phyloP scores from a whole-genome alignment of 2,797 vertebrate species.

The Adelosebastes latens region DNA sequence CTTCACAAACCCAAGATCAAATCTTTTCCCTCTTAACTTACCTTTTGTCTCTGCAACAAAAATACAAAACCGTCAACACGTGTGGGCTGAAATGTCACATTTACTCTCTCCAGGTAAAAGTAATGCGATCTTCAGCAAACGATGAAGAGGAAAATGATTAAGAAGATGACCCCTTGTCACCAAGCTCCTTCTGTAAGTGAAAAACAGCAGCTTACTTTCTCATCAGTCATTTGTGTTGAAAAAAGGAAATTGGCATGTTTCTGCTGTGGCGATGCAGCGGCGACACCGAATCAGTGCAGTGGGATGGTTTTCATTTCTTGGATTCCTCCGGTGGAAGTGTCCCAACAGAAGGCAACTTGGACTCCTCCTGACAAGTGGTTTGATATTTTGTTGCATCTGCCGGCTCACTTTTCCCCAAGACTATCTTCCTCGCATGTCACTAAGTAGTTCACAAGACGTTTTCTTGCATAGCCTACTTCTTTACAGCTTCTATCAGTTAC shows the following conservation, averaged over 20 bases:
- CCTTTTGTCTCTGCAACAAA: conserved; percentile 40
- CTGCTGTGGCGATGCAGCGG: conserved; percentile 22
- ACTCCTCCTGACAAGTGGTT: conserved; percentile 62
- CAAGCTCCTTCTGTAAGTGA: conserved; percentile 9
- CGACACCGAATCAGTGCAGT: conserved; percentile 36
- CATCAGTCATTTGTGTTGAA: conserved; percentile 57
- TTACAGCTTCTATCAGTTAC: conserved; percentile 4
- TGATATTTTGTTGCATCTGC: conserved; percentile 48
- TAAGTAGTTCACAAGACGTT: conserved; percentile 61
- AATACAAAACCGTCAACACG: conserved; percentile 14
- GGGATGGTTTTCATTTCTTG: conserved; percentile 58
- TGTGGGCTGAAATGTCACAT: not conserved
- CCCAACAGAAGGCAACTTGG: conserved; percentile 48
- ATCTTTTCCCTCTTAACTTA: conserved; percentile 38
- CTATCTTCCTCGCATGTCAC: conserved; percentile 37
- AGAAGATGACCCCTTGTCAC: conserved; percentile 28
- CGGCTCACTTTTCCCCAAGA: conserved; percentile 35
- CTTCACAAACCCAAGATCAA: not conserved
- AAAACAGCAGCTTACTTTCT: conserved; percentile 40
- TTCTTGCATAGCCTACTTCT: conserved; percentile 12
- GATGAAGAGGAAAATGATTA: not conserved
- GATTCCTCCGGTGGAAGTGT: conserved; percentile 57
- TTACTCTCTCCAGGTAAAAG: conserved; percentile 5
- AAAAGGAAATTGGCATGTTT: conserved; percentile 55
- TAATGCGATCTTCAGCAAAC: not conserved